Conservation (phyloP, 64 coral and sea anemone species). For the Anthopleura sola region DNA sequence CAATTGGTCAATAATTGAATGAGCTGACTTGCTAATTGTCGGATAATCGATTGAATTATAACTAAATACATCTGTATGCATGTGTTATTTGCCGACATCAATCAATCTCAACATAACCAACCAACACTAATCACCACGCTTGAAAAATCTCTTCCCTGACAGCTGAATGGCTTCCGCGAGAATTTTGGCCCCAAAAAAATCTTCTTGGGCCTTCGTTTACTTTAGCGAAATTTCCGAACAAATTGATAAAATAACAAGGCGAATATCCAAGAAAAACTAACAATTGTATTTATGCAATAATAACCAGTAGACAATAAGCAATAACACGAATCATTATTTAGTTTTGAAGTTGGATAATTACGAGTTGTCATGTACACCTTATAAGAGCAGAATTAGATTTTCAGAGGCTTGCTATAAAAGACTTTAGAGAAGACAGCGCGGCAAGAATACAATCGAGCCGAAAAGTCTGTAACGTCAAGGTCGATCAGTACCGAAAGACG, state of each 20-base stretch:
- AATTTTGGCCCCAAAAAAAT: neutral
- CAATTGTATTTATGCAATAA: no score
- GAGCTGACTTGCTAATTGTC: constrained; percentile 95
- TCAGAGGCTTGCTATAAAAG: neutral
- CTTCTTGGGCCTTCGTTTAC: neutral
- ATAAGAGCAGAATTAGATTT: neutral
- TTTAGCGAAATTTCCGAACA: neutral
- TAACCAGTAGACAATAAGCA: neutral
- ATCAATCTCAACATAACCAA: constrained; percentile 25
- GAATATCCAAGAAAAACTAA: neutral
- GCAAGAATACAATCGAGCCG: neutral
- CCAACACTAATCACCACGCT: neutral
- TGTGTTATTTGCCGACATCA: constrained; percentile 54
- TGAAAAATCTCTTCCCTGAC: neutral
- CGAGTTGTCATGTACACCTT: neutral
- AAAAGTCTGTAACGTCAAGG: neutral
- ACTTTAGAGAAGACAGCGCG: neutral
- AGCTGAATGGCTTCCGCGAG: neutral
- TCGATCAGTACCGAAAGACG: neutral
- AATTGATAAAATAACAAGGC: neutral
- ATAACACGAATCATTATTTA: neutral
- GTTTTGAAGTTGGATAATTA: neutral
- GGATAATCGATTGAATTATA: constrained; percentile 97
- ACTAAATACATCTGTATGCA: constrained; percentile 92
- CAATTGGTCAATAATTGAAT: constrained; percentile 96